Base-by-base conservation (phyloP, 2,113 vertebrate genomes). In the Cyanistes caeruleus region DNA sequence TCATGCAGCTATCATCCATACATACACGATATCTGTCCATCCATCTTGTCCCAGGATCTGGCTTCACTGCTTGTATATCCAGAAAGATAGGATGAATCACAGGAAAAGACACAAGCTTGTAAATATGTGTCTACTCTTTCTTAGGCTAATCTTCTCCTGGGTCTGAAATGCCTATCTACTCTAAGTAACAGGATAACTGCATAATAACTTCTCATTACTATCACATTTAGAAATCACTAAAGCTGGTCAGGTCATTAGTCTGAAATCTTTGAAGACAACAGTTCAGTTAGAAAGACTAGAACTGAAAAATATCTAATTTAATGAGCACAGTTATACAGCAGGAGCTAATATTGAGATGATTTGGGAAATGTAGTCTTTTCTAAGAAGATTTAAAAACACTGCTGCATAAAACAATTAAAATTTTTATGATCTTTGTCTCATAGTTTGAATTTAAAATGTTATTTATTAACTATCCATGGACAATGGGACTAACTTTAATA, bases 11-110 rank as follows among this genome's bases (percentile, higher is more conserved):
- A 85, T 96, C 87, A 5, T 62, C 58, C 46, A 11, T 46, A 73
- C 49, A 17, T 68, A 87, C 25, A 44, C 2, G 2, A 39, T 96
- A 96, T 95, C 86, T 92, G 52, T 95, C 87, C 84, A 97, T 96
- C 89, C 93, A 76, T 95, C 95, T 97, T 96, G 58, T 65, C 53
- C 58, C 69, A 76, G 84, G 53, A 64, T 84, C 81, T 87, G 74
- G 74, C 65, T 84, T 53, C 28, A 46, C 28, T 79, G 12, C 73
- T 87, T 95, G 87, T 95, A 69, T 95, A 96, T 69, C 53, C 74
- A 94, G 75, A 89, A 93, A 87, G 87, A 94, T 35, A 87, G 84
- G 74, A 89, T 79, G 89, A 91, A 92, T 97, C 87, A 87, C 77
- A 89, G 41, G 58, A 79, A 62, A 89, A 87, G 87, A 65, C 70